Conservation (phyloP, 2,888 invertebrate species). For the Mimas tiliae region DNA sequence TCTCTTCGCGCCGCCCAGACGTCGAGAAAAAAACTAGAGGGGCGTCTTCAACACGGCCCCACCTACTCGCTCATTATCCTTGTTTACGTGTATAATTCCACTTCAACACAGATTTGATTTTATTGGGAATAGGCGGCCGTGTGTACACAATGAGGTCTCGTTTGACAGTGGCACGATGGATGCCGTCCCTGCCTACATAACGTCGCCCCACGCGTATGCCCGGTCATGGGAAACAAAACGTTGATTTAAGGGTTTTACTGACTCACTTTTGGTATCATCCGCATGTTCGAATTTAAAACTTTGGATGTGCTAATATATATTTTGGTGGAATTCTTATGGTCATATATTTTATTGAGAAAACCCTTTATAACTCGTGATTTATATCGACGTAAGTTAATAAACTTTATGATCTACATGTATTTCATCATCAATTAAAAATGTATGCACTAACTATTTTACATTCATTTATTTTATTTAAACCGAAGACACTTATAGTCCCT, state of each 20-base stretch:
- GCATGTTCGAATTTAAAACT: slow-evolving; percentile 26
- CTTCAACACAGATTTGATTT: slow-evolving; percentile 71
- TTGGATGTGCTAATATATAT: neutral
- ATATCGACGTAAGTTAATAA: no score
- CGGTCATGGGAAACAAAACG: slow-evolving; percentile 67
- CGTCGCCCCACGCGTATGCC: slow-evolving; percentile 78
- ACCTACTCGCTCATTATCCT: slow-evolving; percentile 82
- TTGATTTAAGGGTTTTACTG: slow-evolving; percentile 36
- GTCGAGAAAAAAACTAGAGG: slow-evolving; percentile 75
- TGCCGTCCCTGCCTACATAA: slow-evolving; percentile 78
- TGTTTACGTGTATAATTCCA: slow-evolving; percentile 76
- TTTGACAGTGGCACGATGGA: slow-evolving; percentile 76
- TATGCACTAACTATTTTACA: no score
- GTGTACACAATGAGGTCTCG: slow-evolving; percentile 76
- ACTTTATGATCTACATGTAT: no score
- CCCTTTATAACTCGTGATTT: neutral
- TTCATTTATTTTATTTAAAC: no score
- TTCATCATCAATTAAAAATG: no score
- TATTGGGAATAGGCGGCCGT: slow-evolving; percentile 64
- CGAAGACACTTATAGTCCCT: neutral
- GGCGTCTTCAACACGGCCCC: slow-evolving; percentile 76
- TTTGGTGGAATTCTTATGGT: slow-evolving; percentile 15
- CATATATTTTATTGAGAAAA: neutral
- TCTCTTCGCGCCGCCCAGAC: slow-evolving; percentile 78
- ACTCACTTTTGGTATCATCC: slow-evolving; percentile 11